Percentiles rank a stretch among this genome's conserved stretches.
phyloP scores from a whole-genome alignment of 2,113 vertebrate genomes.

The Centropristis striata region DNA sequence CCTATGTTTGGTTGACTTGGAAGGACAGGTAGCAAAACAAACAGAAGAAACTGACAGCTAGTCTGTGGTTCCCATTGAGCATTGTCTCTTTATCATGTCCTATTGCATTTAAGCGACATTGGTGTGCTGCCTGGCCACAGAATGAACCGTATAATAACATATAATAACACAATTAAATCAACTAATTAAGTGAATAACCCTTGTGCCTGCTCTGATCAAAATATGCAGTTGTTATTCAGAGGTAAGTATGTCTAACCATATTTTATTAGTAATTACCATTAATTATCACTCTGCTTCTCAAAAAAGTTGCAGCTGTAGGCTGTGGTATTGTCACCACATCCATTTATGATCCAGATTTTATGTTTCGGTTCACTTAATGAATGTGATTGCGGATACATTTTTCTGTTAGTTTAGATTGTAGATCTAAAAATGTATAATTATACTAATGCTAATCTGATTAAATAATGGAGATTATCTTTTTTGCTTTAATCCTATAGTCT shows the following conservation, averaged over 20 bases:
- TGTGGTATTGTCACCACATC: not conserved
- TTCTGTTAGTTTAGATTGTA: not conserved
- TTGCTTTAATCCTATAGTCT: not conserved
- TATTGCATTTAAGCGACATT: not conserved
- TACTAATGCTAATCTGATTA: not conserved
- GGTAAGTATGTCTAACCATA: not conserved
- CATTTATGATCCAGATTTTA: not conserved
- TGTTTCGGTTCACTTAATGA: not conserved
- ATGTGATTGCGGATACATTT: not conserved
- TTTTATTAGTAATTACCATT: not conserved
- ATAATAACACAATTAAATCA: not conserved
- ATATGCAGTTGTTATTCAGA: not conserved
- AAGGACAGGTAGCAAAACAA: not conserved
- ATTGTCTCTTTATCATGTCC: not conserved
- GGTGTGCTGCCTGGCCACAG: not conserved
- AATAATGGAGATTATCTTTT: not conserved
- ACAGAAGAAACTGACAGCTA: not conserved
- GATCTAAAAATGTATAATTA: not conserved
- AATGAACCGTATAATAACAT: not conserved
- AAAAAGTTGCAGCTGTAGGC: not conserved
- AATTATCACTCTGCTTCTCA: not conserved
- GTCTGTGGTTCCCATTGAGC: not conserved
- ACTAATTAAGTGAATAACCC: not conserved
- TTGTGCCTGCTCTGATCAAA: not conserved
- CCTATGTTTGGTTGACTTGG: not conserved